Evolutionary conservation across 2,888 invertebrate species (phyloP).

Genomic region (Anodontia alba): DNA sequence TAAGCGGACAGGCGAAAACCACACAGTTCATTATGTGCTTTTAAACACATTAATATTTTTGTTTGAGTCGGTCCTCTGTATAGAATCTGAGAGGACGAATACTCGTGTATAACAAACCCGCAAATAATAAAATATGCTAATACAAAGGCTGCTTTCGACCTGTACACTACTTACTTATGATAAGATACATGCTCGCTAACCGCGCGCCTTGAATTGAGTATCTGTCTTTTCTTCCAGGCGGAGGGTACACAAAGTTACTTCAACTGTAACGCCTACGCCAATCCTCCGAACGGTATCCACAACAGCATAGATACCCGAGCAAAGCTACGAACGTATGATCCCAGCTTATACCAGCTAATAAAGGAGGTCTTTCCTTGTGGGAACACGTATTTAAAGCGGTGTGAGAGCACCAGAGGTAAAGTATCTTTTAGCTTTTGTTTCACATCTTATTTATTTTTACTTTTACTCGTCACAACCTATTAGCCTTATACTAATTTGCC

Average conservation of each 20-base stretch:
- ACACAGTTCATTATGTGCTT: no score
- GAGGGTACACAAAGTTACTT: slow-evolving; percentile 38
- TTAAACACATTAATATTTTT: no score
- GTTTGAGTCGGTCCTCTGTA: no score
- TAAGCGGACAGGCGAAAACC: no score
- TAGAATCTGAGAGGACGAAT: no score
- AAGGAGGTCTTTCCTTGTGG: slow-evolving; percentile 28
- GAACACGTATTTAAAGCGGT: slow-evolving; percentile 27
- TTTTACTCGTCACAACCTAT: background rate
- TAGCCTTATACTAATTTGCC: background rate
- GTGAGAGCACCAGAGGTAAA: slow-evolving; percentile 25
- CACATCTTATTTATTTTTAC: background rate
- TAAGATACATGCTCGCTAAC: no score
- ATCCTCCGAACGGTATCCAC: slow-evolving; percentile 22
- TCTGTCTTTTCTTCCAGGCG: slow-evolving; percentile 32
- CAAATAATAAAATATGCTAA: no score
- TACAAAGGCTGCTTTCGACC: no score
- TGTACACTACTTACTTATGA: no score
- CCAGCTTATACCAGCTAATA: slow-evolving; percentile 14
- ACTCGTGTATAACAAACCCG: no score
- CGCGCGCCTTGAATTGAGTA: no score
- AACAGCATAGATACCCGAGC: slow-evolving; percentile 14
- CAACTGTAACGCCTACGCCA: slow-evolving; percentile 5
- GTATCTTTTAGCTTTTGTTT: background rate
- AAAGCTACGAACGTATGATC: slow-evolving; percentile 21